Evolutionary conservation across 2,113 vertebrate species (phyloP), one percentile per base, ranked within the genome.

Genomic region (Myiopsitta monachus): DNA sequence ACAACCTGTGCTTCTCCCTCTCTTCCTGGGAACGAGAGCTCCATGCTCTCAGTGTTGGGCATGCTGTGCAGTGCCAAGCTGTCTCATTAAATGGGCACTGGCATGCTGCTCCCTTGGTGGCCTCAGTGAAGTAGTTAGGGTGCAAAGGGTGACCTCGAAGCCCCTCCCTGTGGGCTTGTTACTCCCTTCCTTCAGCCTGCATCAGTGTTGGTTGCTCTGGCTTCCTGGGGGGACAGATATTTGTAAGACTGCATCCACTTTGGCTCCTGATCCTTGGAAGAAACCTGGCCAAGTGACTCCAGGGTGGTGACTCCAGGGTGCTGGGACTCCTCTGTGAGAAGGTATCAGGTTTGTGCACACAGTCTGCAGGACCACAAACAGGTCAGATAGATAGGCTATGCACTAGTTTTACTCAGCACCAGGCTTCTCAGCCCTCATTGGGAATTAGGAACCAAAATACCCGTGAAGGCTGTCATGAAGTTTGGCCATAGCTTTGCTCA

Each of bases 11-110:
- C 73, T 95, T 75, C 11, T 57, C 1, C 6, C 7, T 10, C 8
- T 78, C 15, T 70, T 85, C 14, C 14, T 1, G 2, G 38, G 31
- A 89, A 63, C 46, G 54, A 17, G 33, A 61, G 28, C 36, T 81
- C 26, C 28, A n/a, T 0, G 3, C 18, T 63, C 5, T 68, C 0
- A 0, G 12, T 1, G 1, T 33, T 81, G 52, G 52, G 18, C 38
- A 33, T 9, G 19, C 22, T 68, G 57, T 44, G 24, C 43, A 49
- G 11, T 27, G 52, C 59, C 77, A 87, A 49, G 14, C 31, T 86
- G 43, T 22, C 24, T 72, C 72, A 76, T 46, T 51, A 64, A 19
- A 14, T 13, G 18, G 9, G 18, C 52, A 28, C 18, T 5, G 4
- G 2, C 1, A 0, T 67, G 51, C 13, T 73, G 15, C 43, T 83